A percentile compares a stretch with the other conserved stretches of the same genome.
Conservation (phyloP, 2,113 vertebrate species). For the Xiphophorus maculatus region DNA sequence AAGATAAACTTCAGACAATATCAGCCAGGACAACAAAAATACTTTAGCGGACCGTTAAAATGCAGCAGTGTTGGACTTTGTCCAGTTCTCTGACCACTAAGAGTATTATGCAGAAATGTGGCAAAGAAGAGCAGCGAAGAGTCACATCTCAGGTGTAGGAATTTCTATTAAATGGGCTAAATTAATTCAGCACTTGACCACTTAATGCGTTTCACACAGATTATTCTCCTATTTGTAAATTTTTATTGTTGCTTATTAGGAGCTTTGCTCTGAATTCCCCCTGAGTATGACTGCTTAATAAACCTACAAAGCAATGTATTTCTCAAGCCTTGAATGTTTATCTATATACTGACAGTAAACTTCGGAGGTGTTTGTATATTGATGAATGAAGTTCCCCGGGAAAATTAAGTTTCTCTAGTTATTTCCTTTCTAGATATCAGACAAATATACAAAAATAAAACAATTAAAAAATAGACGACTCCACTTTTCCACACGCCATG, state of each 20-base stretch:
- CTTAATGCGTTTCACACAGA: too few relatives aligned
- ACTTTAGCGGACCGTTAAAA: not conserved
- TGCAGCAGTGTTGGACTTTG: too few relatives aligned
- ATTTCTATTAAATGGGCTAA: too few relatives aligned
- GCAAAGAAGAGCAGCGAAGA: too few relatives aligned
- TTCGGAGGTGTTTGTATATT: not conserved
- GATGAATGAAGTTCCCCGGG: not conserved
- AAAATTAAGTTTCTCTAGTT: not conserved
- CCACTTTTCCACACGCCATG: conserved; percentile 26
- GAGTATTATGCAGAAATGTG: too few relatives aligned
- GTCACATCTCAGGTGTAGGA: too few relatives aligned
- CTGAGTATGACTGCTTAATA: not conserved
- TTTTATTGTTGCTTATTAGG: not conserved
- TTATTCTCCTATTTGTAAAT: not conserved
- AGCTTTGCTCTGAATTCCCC: not conserved
- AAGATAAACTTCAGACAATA: not conserved
- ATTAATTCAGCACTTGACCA: too few relatives aligned
- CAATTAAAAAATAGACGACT: not conserved
- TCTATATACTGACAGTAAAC: not conserved
- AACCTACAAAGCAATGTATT: not conserved
- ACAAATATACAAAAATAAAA: not conserved
- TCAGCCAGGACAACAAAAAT: not conserved
- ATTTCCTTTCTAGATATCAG: conserved; percentile 17
- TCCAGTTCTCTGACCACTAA: too few relatives aligned
- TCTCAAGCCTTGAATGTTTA: not conserved